Conservation (phyloP, 2,797 vertebrate species). For the Hipposideros larvatus region DNA sequence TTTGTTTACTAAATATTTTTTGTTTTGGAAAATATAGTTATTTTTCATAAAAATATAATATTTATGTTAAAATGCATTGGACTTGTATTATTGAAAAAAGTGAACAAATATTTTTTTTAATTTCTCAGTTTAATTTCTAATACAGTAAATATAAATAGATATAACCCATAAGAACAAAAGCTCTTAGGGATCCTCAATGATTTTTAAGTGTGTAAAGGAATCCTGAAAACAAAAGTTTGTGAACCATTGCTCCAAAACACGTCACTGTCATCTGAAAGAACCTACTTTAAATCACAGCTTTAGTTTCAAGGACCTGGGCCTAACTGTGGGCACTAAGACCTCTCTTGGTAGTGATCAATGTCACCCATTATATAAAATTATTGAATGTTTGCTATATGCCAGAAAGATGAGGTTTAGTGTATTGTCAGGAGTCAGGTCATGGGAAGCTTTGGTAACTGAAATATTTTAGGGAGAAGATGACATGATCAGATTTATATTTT, state of each 20-base stretch:
- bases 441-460: neutral
- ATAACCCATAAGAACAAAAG: neutral
- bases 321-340: neutral
- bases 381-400: neutral
- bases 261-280: neutral
- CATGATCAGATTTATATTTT: neutral
- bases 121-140: neutral
- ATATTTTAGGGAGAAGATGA: neutral
- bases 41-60: conserved; percentile 11
- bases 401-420: neutral
- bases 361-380: neutral
- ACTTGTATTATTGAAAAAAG: neutral
- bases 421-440: neutral
- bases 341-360: neutral
- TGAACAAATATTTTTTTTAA: neutral
- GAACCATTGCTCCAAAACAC: neutral
- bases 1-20: neutral
- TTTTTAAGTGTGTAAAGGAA: neutral
- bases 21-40: neutral
- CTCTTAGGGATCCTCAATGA: neutral
- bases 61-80: neutral
- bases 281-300: too few relatives aligned
- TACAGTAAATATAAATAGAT: neutral
- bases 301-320: neutral
- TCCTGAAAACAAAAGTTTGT: neutral